A percentile compares a stretch with the other conserved stretches of the same genome.
Evolutionary conservation across 2,888 invertebrate species (phyloP).

Genomic region (Chymomyza procnemis): DNA sequence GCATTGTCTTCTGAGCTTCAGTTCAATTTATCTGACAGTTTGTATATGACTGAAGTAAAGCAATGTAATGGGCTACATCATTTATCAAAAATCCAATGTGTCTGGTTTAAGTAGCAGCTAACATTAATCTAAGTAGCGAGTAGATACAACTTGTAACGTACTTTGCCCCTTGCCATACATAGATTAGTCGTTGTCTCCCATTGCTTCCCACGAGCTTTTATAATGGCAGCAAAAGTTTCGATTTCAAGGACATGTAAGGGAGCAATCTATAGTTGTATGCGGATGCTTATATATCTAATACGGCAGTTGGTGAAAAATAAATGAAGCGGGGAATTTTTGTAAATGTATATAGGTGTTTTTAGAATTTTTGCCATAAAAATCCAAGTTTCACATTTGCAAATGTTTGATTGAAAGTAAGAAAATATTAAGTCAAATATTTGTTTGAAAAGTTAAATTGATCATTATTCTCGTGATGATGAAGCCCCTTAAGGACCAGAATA

Average conservation of each 20-base stretch:
- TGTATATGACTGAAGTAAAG: not conserved
- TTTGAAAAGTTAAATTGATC: too few species aligned
- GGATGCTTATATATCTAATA: not conserved
- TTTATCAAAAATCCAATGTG: conserved; percentile 67
- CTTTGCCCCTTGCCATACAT: not conserved
- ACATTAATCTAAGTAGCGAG: conserved; percentile 61
- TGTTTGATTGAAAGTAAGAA: too few species aligned
- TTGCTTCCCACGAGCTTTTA: not conserved
- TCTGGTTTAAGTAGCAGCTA: conserved; percentile 36
- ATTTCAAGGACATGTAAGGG: conserved; percentile 37
- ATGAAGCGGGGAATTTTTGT: too few species aligned
- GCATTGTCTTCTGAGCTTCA: conserved; percentile 33
- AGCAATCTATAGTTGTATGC: not conserved
- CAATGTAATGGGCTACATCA: conserved; percentile 39
- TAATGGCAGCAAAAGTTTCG: conserved; percentile 25
- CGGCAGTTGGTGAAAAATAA: too few species aligned
- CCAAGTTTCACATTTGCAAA: too few species aligned
- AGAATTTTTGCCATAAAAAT: too few species aligned
- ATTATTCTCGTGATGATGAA: too few species aligned
- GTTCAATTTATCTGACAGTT: conserved; percentile 19
- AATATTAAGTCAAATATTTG: too few species aligned
- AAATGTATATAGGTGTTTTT: too few species aligned
- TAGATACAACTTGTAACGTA: not conserved
- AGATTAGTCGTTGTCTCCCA: not conserved
- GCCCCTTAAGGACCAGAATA: too few species aligned